Evolutionary conservation across 2,797 vertebrate species (phyloP).

Genomic region (Acanthurus leucopareius): DNA sequence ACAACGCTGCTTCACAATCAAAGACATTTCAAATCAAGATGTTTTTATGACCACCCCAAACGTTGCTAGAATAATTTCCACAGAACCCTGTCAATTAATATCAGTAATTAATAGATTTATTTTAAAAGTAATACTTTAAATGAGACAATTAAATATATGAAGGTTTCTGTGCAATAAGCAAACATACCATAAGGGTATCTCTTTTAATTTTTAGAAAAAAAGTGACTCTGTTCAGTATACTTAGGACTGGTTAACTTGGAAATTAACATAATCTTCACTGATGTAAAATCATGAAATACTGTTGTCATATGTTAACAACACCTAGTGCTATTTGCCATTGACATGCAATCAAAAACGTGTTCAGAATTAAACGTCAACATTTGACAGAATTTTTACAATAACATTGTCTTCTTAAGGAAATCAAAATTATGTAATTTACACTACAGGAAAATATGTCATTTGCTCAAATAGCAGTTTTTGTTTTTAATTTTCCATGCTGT

Average conservation of each 20-base stretch:
- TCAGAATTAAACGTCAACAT: neutral
- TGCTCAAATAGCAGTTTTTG: neutral
- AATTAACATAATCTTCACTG: neutral
- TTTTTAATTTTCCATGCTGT: slow-evolving; percentile 6
- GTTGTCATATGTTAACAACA: neutral
- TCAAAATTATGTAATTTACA: too few species aligned
- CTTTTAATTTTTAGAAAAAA: neutral
- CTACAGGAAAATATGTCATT: neutral
- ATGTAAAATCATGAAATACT: neutral
- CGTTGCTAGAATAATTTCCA: neutral
- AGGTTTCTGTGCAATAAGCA: neutral
- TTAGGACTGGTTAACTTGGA: neutral
- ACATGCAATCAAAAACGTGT: neutral
- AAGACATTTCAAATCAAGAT: neutral
- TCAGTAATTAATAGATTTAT: too few species aligned
- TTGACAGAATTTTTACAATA: neutral
- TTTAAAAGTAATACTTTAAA: neutral
- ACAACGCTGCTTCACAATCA: neutral
- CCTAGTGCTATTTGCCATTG: neutral
- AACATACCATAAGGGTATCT: neutral
- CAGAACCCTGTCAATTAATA: neutral
- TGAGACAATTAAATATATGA: neutral
- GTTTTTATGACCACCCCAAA: neutral
- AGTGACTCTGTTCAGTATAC: neutral
- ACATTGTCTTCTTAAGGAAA: neutral